Conservation (phyloP, 2,113 vertebrate species). For the Ranitomeya imitator region DNA sequence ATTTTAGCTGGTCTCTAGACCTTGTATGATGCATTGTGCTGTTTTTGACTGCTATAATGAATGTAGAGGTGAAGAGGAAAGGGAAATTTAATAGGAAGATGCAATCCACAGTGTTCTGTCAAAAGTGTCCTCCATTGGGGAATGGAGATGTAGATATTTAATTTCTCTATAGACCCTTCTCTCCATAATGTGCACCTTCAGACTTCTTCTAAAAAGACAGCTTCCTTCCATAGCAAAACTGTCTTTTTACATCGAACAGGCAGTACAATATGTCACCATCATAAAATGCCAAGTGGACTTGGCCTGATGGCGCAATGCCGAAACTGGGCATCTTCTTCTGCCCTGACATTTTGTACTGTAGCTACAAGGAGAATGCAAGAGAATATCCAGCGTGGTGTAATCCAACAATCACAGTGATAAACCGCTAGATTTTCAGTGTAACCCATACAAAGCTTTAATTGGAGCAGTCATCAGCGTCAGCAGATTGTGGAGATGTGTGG, state of each 20-base stretch:
- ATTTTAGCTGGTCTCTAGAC: too few species aligned
- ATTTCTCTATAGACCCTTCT: background rate
- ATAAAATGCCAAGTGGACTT: background rate
- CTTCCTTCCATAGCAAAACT: background rate
- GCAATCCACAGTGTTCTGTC: background rate
- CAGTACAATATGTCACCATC: background rate
- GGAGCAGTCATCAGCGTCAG: constrained; percentile 3
- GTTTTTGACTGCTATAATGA: too few species aligned
- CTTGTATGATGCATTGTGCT: too few species aligned
- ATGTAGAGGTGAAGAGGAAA: background rate
- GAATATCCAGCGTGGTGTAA: background rate
- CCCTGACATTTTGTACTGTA: background rate
- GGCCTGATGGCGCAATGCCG: background rate
- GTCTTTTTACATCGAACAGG: too few species aligned
- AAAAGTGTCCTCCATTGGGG: background rate
- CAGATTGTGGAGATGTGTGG: constrained; percentile 8
- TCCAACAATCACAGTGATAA: constrained; percentile 3
- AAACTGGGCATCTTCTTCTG: constrained; percentile 10
- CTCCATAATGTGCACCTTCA: background rate
- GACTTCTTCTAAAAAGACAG: background rate
- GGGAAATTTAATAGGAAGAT: background rate
- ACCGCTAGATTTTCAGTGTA: background rate
- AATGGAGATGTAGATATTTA: background rate
- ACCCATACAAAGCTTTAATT: background rate
- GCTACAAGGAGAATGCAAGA: background rate